phyloP scores from a whole-genome alignment of 2,888 invertebrate species.

The Leptopilina drosophilae region DNA sequence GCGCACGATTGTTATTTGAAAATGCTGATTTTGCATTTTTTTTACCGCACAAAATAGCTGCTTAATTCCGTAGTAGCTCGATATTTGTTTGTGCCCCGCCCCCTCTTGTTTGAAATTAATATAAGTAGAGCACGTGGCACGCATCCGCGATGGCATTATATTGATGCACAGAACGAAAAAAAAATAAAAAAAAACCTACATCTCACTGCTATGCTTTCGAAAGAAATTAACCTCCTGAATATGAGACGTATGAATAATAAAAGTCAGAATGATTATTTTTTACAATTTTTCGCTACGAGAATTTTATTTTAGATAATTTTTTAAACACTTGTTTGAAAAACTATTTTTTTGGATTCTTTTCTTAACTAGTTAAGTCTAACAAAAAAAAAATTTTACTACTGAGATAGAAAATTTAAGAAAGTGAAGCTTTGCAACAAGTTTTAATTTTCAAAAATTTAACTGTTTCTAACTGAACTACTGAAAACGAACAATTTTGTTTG shows the following conservation, averaged over 20 bases:
- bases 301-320: too few relatives aligned
- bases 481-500: too few relatives aligned
- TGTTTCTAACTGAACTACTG: too few relatives aligned
- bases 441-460: too few relatives aligned
- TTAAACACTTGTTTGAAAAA: too few relatives aligned
- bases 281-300: too few relatives aligned
- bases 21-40: slow-evolving; percentile 30
- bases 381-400: too few relatives aligned
- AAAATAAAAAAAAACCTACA: not conserved
- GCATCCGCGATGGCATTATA: not conserved
- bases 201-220: not conserved
- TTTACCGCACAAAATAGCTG: slow-evolving; percentile 15
- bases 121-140: slow-evolving; percentile 14
- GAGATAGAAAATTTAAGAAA: too few relatives aligned
- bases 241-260: not conserved
- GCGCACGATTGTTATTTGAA: slow-evolving; percentile 1
- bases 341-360: too few relatives aligned
- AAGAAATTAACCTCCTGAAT: not conserved
- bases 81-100: slow-evolving; percentile 14
- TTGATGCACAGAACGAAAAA: not conserved
- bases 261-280: not conserved
- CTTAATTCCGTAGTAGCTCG: slow-evolving; percentile 8
- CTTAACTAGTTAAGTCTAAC: too few relatives aligned
- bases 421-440: too few relatives aligned
- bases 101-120: not conserved